A percentile compares a stretch with the other conserved stretches of the same genome.
phyloP scores from a whole-genome alignment of 2,113 vertebrate genomes.

The Manacus vitellinus region DNA sequence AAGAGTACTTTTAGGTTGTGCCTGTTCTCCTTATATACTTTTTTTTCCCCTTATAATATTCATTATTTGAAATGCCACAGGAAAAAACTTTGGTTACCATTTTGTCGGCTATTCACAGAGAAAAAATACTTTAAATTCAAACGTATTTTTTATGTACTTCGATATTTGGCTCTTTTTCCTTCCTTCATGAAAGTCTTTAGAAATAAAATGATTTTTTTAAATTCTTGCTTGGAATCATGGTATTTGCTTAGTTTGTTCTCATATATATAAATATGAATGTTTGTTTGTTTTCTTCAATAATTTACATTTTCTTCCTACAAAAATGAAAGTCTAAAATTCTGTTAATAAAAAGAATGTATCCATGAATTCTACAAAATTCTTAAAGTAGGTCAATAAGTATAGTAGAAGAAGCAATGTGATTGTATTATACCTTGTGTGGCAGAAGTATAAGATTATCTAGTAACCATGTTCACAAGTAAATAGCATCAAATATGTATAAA shows the following conservation, averaged over 20 bases:
- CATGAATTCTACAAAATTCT: background rate
- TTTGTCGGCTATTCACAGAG: background rate
- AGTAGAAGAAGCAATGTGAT: background rate
- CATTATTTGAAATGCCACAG: background rate
- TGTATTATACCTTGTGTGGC: background rate
- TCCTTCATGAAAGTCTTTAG: background rate
- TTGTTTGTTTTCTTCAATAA: background rate
- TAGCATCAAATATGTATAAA: background rate
- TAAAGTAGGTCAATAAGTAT: background rate
- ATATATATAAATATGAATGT: background rate
- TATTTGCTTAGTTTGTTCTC: background rate
- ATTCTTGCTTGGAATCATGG: background rate
- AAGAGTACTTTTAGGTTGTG: background rate
- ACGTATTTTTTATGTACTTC: background rate
- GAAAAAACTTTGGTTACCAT: background rate
- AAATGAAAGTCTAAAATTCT: background rate
- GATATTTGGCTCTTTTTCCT: background rate
- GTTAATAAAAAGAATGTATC: background rate
- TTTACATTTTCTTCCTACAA: background rate
- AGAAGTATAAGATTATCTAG: background rate
- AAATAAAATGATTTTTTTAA: background rate
- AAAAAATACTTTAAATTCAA: background rate
- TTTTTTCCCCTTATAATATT: background rate
- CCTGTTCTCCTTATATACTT: background rate
- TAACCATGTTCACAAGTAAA: background rate